phyloP scores from a whole-genome alignment of 2,113 vertebrate species.

The Stegastes partitus region DNA sequence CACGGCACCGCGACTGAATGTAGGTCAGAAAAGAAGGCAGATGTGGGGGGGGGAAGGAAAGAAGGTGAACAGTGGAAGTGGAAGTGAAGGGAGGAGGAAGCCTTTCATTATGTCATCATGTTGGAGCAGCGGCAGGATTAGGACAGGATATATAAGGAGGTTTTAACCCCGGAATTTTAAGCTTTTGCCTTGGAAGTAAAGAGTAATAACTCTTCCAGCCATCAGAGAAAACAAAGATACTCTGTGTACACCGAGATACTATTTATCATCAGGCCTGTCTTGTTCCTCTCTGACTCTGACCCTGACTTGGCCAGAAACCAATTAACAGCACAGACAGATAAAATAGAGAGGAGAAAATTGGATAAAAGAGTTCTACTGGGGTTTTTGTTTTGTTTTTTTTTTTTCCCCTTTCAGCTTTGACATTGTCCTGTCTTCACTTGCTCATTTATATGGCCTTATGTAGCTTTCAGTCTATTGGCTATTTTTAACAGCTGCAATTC shows the following conservation, averaged over 20 bases:
- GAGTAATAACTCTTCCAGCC: background rate
- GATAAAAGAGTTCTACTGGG: background rate
- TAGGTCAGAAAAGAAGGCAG: constrained; percentile 67
- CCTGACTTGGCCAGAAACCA: constrained; percentile 3
- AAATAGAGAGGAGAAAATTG: background rate
- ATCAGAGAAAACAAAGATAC: background rate
- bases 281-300: background rate
- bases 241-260: background rate
- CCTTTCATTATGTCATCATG: constrained; percentile 70
- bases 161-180: constrained; percentile 15
- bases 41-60: constrained; percentile 63
- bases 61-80: constrained; percentile 58
- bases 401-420: constrained; percentile 18
- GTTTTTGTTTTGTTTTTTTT: too few species aligned
- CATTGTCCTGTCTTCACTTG: constrained; percentile 6
- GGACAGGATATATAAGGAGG: background rate
- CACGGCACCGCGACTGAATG: constrained; percentile 53
- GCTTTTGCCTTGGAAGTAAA: constrained; percentile 15
- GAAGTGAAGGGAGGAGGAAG: constrained; percentile 55
- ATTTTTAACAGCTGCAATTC: constrained; percentile 66
- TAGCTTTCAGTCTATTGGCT: constrained; percentile 44
- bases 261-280: background rate
- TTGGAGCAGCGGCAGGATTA: constrained; percentile 43
- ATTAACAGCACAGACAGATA: background rate
- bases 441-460: constrained; percentile 22